Percentiles rank a stretch among this genome's conserved stretches.
phyloP scores from a whole-genome alignment of 2,113 vertebrate species.

The Oncorhynchus kisutch region DNA sequence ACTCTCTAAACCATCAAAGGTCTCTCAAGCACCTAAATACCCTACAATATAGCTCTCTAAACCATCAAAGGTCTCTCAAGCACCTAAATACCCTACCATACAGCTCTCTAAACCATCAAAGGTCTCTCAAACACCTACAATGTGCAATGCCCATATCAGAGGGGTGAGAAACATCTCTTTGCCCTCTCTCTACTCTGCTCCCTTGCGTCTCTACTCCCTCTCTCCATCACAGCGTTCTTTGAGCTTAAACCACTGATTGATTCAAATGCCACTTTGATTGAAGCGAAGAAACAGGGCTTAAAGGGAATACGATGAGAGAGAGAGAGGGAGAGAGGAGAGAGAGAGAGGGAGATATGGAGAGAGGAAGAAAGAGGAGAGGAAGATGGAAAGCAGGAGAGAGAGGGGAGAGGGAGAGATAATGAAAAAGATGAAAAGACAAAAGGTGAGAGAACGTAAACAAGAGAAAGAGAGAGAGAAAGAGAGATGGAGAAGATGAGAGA shows the following conservation, averaged over 20 bases:
- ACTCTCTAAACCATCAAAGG: conserved; percentile 37
- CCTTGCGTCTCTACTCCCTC: conserved; percentile 7
- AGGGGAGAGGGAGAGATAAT: too few species aligned
- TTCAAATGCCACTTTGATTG: conserved; percentile 51
- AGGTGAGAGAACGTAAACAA: too few species aligned
- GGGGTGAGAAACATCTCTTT: not conserved
- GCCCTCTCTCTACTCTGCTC: not conserved
- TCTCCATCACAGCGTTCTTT: conserved; percentile 27
- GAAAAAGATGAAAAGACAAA: too few species aligned
- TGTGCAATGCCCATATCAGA: conserved; percentile 9
- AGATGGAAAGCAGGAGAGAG: too few species aligned
- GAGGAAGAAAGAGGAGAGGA: not conserved
- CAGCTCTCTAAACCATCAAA: conserved; percentile 33
- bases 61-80: conserved; percentile 39
- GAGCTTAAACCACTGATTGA: conserved; percentile 44
- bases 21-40: conserved; percentile 10
- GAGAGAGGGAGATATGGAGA: not conserved
- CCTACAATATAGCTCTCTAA: conserved; percentile 1
- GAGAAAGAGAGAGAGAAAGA: too few species aligned
- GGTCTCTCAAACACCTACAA: conserved; percentile 20
- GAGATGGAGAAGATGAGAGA: too few species aligned
- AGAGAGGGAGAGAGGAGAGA: not conserved
- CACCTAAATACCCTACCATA: not conserved
- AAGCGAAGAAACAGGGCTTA: conserved; percentile 30
- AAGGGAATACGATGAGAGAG: conserved; percentile 9